Evolutionary conservation across 2,113 vertebrate genomes (phyloP).

Genomic region (Amazona guildingii): DNA sequence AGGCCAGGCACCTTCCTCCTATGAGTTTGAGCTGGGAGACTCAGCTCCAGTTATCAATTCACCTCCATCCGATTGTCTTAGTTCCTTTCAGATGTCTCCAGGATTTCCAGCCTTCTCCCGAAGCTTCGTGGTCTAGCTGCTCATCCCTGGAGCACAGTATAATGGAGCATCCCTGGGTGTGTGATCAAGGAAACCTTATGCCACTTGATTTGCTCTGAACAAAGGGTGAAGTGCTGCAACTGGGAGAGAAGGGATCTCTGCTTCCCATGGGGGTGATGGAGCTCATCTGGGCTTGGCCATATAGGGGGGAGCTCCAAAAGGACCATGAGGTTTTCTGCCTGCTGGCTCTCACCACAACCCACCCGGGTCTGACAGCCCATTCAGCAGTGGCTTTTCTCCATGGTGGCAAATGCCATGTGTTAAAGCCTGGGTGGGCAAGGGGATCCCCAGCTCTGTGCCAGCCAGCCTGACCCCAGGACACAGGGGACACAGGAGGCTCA

Average conservation of each 20-base stretch:
- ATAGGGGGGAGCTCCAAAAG: neutral
- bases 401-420: fast-evolving
- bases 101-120: neutral
- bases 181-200: neutral
- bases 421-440: neutral
- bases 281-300: neutral
- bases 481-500: neutral
- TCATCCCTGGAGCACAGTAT: neutral
- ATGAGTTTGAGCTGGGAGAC: neutral
- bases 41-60: neutral
- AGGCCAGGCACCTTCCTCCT: neutral
- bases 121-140: neutral
- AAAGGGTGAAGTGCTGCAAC: neutral
- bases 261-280: neutral
- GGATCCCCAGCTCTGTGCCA: fast-evolving
- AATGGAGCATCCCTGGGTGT: neutral
- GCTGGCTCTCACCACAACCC: neutral
- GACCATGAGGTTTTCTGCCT: neutral
- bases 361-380: fast-evolving
- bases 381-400: neutral
- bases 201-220: neutral
- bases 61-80: neutral
- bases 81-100: neutral
- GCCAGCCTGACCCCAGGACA: neutral
- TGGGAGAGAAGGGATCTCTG: neutral